These are phyloP conservation scores for Candidula unifasciata DNA, from an alignment of 2,888 invertebrate species.

Conservation along the genomic window DNA sequence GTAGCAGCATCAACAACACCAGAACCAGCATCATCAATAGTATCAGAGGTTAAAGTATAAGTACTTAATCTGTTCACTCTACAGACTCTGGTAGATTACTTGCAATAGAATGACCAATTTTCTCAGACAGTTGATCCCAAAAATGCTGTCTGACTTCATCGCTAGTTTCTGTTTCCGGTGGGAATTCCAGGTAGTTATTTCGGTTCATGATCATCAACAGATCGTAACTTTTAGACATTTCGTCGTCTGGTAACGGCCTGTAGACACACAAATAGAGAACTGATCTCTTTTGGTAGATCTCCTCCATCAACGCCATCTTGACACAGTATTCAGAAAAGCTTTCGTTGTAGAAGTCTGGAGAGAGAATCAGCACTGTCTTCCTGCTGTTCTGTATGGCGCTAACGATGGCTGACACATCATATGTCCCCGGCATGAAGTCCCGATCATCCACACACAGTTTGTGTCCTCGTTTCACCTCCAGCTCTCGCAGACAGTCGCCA, in stretches of 20 bases:
- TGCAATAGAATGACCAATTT: not conserved
- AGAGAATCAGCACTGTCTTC: constrained; percentile 33
- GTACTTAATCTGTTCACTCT: too few species aligned
- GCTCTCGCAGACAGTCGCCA: constrained; percentile 9
- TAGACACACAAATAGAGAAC: constrained; percentile 41
- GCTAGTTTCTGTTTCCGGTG: not conserved
- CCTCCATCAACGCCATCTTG: constrained; percentile 51
- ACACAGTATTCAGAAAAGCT: constrained; percentile 43
- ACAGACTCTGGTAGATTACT: too few species aligned
- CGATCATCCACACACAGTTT: constrained; percentile 39
- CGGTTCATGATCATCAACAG: constrained; percentile 34
- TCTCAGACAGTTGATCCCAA: constrained; percentile 26
- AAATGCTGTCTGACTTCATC: not conserved
- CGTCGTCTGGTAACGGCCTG: constrained; percentile 17
- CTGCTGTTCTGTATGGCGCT: constrained; percentile 37
- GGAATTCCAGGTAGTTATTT: constrained; percentile 27
- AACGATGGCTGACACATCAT: constrained; percentile 29
- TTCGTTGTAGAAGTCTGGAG: constrained; percentile 35
- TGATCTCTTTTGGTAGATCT: constrained; percentile 4
- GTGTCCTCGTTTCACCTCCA: constrained; percentile 36
- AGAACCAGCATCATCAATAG: too few species aligned
- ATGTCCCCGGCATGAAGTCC: constrained; percentile 46
- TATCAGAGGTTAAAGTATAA: too few species aligned
- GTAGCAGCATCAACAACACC: too few species aligned
- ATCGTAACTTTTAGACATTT: constrained; percentile 10